These are phyloP conservation scores for Tragelaphus buxtoni DNA, from an alignment of 2,113 vertebrate genomes.

Conservation along the genomic window DNA sequence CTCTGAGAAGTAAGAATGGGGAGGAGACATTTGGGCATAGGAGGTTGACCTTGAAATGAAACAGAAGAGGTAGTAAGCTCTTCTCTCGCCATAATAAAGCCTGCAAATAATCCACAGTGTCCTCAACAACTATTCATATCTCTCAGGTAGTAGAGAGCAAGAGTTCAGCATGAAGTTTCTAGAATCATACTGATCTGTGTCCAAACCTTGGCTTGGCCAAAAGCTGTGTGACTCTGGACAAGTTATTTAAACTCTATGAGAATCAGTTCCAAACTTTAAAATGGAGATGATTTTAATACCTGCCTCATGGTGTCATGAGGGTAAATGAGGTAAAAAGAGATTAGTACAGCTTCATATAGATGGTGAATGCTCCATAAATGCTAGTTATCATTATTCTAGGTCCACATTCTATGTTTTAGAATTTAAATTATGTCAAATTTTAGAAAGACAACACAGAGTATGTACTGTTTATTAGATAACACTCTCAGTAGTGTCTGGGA, in stretches of 20 bases:
- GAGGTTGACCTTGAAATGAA: neutral
- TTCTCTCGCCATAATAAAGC: neutral
- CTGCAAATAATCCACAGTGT: neutral
- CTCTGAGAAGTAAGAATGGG: neutral
- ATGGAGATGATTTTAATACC: constrained; percentile 12
- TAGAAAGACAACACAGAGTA: constrained; percentile 5
- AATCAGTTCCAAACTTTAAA: constrained; percentile 31
- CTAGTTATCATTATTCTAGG: neutral
- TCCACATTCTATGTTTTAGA: constrained; percentile 1
- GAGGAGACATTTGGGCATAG: neutral
- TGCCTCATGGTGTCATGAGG: neutral
- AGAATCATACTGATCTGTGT: neutral
- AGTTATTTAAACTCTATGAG: neutral
- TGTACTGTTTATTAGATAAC: constrained; percentile 45
- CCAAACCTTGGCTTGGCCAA: neutral
- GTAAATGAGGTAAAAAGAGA: constrained; percentile 26
- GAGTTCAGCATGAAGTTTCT: neutral
- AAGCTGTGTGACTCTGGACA: neutral
- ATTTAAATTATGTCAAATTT: neutral
- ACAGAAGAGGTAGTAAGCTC: neutral
- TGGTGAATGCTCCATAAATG: neutral
- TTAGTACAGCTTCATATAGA: neutral
- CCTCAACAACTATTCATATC: neutral
- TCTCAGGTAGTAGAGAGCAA: neutral
- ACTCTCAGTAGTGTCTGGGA: neutral